phyloP scores from a whole-genome alignment of 2,113 vertebrate genomes.

The Campylomormyrus tamandua region DNA sequence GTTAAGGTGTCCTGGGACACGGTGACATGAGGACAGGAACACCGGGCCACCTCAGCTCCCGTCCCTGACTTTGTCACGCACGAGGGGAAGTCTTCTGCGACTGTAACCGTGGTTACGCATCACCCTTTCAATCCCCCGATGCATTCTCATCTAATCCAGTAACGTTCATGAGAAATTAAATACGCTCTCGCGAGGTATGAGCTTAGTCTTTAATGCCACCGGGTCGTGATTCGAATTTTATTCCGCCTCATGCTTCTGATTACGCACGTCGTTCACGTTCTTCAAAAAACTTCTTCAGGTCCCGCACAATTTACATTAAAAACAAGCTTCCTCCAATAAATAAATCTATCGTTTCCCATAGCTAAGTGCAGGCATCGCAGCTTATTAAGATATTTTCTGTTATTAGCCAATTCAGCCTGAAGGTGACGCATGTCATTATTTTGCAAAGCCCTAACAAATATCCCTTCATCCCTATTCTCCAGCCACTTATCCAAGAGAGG shows the following conservation, averaged over 20 bases:
- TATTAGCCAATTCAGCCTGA: slow-evolving; percentile 12
- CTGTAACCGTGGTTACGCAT: slow-evolving; percentile 21
- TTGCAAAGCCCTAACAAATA: slow-evolving; percentile 1
- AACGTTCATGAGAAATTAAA: slow-evolving; percentile 9
- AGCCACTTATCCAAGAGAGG: not conserved
- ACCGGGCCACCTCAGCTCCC: slow-evolving; percentile 12
- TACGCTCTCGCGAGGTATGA: slow-evolving; percentile 25
- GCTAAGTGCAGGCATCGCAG: slow-evolving; percentile 27
- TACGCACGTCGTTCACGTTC: slow-evolving; percentile 12
- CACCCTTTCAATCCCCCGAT: slow-evolving; percentile 10
- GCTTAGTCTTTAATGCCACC: slow-evolving; percentile 36
- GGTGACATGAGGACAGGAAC: slow-evolving; percentile 40
- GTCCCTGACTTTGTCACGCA: slow-evolving; percentile 39
- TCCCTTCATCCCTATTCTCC: not conserved
- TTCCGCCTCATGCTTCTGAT: slow-evolving; percentile 32
- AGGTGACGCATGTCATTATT: slow-evolving; percentile 7
- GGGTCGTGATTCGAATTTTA: slow-evolving; percentile 34
- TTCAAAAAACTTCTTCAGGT: slow-evolving; percentile 20
- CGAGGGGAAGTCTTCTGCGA: slow-evolving; percentile 24
- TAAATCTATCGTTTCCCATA: slow-evolving; percentile 37
- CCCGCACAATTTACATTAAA: slow-evolving; percentile 40
- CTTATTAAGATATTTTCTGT: slow-evolving; percentile 31
- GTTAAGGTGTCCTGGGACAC: slow-evolving; percentile 45
- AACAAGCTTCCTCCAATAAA: slow-evolving; percentile 40
- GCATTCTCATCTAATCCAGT: slow-evolving; percentile 22